Conservation (phyloP, 2,113 vertebrate species). For the human (Homo sapiens) region GRCh38 chr9:26579001-26579500, state of each 20-base stretch:
- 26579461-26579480: not conserved
- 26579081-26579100: not conserved
- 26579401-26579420: fast-evolving
- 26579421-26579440: not conserved
- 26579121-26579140: not conserved
- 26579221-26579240: not conserved
- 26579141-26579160: not conserved
- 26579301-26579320: not conserved
- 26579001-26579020: not conserved
- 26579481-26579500: not conserved
- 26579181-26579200: not conserved
- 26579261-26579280: not conserved
- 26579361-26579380: not conserved
- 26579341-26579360: not conserved
- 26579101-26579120: not conserved
- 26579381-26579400: no score
- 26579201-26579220: not conserved
- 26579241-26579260: not conserved
- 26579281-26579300: not conserved
- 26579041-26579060: not conserved
- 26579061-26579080: not conserved
- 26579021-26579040: not conserved
- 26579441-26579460: not conserved
- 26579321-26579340: not conserved
- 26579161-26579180: not conserved